Base-by-base conservation (phyloP, 2,888 invertebrate species). In the Dichetophora obliterata region DNA sequence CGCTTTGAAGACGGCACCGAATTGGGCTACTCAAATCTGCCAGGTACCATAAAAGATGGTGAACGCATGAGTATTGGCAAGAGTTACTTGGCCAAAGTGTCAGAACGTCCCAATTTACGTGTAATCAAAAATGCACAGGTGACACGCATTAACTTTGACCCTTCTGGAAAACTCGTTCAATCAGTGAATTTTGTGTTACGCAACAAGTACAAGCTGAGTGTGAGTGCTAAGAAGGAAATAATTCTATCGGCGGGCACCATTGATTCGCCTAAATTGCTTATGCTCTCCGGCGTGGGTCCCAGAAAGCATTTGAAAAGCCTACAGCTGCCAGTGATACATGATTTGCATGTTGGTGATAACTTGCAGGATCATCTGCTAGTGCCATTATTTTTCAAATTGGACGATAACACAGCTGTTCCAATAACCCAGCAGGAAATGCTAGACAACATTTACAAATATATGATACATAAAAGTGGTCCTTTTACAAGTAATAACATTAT, bases 281-380 rank as follows among this genome's bases (percentile, higher is more conserved):
- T 89, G 81, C 84, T 88, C 3, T 89, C 89, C 0, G 89, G 89
- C 2, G 82, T 89, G 3, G 89, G 89, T 0, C 85, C 86, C 0
- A 76, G 78, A 2, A 19, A 82, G 1, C 84, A 86, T 9, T 79
- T 89, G 8, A 50, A 80, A 66, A 37, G 83, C 0, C 43, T 86
- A 4, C 52, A 82, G 0, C 81, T 89, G 9, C 79, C 83, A 0
- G 72, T 88, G 5, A 34, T 85, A 0, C 75, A 80, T 1, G 78
- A 86, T 14, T 63, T 89, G 8, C 82, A 82, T 0, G 94, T 95
- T 0, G 95, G 95, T 0, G 91, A 92, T 81, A 94, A 96, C 84
- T 90, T 96, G 1, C 95, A 95, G 87, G 96, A 96, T 85, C 96
- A 96, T 86, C 92, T 94, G 27, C 92, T 92, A 0, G 90, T 93